Evolutionary conservation across 2,888 invertebrate genomes (phyloP).

Genomic region (Elaeidobius kamerunicus): DNA sequence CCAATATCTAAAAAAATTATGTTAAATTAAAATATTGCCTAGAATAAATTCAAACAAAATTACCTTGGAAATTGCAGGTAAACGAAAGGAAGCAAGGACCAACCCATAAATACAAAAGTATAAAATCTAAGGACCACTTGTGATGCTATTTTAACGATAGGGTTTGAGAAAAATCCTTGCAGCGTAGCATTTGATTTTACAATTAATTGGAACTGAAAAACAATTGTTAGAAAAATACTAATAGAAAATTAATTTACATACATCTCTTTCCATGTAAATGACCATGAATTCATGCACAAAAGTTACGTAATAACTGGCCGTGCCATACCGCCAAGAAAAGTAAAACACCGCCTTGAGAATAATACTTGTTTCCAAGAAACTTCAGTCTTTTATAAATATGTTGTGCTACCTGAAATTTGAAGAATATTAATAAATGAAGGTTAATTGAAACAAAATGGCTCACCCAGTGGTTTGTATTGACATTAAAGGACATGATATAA

Average conservation of each 20-base stretch:
- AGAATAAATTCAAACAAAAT: constrained; percentile 4
- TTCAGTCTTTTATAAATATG: constrained; percentile 92
- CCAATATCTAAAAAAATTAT: constrained; percentile 54
- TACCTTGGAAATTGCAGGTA: constrained; percentile 60
- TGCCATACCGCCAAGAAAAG: constrained; percentile 94
- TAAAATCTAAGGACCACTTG: constrained; percentile 67
- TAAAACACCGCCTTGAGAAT: constrained; percentile 81
- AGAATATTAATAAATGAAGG: not conserved
- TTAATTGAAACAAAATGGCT: not conserved
- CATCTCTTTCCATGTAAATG: constrained; percentile 82
- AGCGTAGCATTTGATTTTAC: constrained; percentile 54
- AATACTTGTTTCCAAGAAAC: constrained; percentile 77
- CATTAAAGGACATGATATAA: constrained; percentile 90
- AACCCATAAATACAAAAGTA: constrained; percentile 80
- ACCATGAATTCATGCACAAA: constrained; percentile 91
- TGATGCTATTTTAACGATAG: constrained; percentile 49
- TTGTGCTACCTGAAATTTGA: constrained; percentile 55
- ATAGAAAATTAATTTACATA: too few relatives aligned
- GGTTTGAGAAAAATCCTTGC: constrained; percentile 49
- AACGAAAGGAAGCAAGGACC: constrained; percentile 73
- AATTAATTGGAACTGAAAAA: constrained; percentile 56
- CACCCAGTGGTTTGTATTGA: constrained; percentile 94
- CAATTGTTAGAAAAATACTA: constrained; percentile 20
- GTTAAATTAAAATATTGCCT: too few relatives aligned
- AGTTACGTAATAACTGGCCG: constrained; percentile 90